Evolutionary conservation across 2,888 invertebrate species (phyloP).

Genomic region (Chironomus tentans): DNA sequence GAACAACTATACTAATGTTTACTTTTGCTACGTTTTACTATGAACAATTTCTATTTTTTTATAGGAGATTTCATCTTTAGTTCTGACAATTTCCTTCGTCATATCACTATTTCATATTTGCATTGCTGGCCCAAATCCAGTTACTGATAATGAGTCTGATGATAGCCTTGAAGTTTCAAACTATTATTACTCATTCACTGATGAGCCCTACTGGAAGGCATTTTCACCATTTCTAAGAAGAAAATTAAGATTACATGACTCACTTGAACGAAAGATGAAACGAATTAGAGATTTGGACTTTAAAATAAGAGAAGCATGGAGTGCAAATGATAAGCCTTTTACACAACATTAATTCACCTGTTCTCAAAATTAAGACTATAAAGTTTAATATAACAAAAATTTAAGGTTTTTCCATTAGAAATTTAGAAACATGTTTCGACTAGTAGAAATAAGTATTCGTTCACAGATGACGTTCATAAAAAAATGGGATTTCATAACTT

Average conservation of each 20-base stretch:
- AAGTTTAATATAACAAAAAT: too few species aligned
- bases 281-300: background rate
- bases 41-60: too few species aligned
- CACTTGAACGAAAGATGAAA: background rate
- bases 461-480: too few species aligned
- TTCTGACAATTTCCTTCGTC: too few species aligned
- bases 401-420: too few species aligned
- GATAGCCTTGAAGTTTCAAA: background rate
- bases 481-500: too few species aligned
- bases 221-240: background rate
- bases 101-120: background rate
- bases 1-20: too few species aligned
- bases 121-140: background rate
- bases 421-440: too few species aligned
- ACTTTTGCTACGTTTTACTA: too few species aligned
- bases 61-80: too few species aligned
- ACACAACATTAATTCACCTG: background rate
- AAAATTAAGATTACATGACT: background rate
- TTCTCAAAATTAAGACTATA: background rate
- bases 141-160: background rate
- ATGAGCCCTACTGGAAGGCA: background rate
- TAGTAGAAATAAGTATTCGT: too few species aligned
- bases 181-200: background rate
- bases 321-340: background rate
- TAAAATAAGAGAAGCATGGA: background rate